These are phyloP conservation scores for Andricus quercusramuli DNA, from an alignment of 2,888 invertebrate species.

Conservation along the genomic window DNA sequence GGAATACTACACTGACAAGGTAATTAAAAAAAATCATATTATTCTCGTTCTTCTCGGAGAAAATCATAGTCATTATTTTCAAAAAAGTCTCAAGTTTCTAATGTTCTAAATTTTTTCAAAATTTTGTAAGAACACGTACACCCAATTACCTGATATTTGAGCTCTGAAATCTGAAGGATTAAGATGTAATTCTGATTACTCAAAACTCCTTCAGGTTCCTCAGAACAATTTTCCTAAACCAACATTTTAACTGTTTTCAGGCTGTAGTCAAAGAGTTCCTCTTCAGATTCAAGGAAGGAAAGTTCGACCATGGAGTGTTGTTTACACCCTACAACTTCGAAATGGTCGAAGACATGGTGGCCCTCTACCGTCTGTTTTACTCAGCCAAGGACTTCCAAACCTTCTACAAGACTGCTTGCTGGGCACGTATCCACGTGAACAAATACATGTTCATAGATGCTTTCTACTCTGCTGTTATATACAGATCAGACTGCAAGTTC, in stretches of 20 bases:
- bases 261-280: conserved; percentile 69
- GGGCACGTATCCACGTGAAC: conserved; percentile 84
- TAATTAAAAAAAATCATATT: conserved; percentile 63
- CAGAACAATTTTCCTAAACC: too few relatives aligned
- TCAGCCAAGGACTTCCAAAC: conserved; percentile 87
- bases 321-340: conserved; percentile 84
- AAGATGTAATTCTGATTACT: too few relatives aligned
- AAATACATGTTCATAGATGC: conserved; percentile 85
- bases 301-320: conserved; percentile 81
- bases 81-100: not conserved
- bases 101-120: too few relatives aligned
- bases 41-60: conserved; percentile 56
- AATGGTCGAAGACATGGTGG: conserved; percentile 83
- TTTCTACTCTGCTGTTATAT: conserved; percentile 83
- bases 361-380: conserved; percentile 85
- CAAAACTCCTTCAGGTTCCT: too few relatives aligned
- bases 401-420: conserved; percentile 86
- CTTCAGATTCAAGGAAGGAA: conserved; percentile 75
- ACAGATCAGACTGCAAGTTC: conserved; percentile 83
- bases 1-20: conserved; percentile 71
- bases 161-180: too few relatives aligned
- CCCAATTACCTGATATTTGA: too few relatives aligned
- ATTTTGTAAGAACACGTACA: too few relatives aligned
- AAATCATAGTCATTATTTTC: not conserved
- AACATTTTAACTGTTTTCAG: conserved; percentile 56